Base-by-base conservation (phyloP, 2,113 vertebrate species). In the Vidua macroura region DNA sequence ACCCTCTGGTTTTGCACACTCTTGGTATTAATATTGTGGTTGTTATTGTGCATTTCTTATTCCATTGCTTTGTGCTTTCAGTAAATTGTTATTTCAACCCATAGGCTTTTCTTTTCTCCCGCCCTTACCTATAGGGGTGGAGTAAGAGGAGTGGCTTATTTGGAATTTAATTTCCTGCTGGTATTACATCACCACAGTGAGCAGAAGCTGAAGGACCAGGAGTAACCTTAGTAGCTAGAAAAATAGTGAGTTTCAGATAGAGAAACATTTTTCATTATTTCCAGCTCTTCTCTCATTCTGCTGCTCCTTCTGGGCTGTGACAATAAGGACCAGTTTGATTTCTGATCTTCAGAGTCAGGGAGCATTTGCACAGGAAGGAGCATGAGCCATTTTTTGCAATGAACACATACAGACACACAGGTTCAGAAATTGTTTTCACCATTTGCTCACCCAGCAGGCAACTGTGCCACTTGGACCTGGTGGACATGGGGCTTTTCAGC, bases 361-460 rank as follows among this genome's bases (percentile, higher is more conserved):
- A 8, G 6, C 22, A 4, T 33, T 24, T 33, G 16, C 0, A 0
- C 22, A 41, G 55, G 59, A 60, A 41, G 39, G 20, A 23, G 51
- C 0, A 0, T 6, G 3, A 81, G 31, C 13, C 23, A 6, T 30
- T 43, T 41, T 70, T 88, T 77, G 64, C 66, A 49, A 11, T 9
- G 49, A 37, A 11, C 30, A 19, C 8, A 2, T 21, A 49, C 0
- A 6, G 37, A 35, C 20, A 51, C 2, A 8, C 7, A 9, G 56
- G 12, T 31, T 70, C 39, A 43, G 52, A 63, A 86, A 59, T 6
- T 24, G 46, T 19, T 62, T 49, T 67, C 44, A 55, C 33, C 52
- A 19, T n/a, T 35, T 59, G 21, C 60, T 41, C 1, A 1, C 3
- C 13, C 37, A 30, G 33, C 13, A 28, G 70, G n/a, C 22, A 4